Evolutionary conservation across 2,888 invertebrate genomes (phyloP).

Genomic region (Drosophila algonquin): DNA sequence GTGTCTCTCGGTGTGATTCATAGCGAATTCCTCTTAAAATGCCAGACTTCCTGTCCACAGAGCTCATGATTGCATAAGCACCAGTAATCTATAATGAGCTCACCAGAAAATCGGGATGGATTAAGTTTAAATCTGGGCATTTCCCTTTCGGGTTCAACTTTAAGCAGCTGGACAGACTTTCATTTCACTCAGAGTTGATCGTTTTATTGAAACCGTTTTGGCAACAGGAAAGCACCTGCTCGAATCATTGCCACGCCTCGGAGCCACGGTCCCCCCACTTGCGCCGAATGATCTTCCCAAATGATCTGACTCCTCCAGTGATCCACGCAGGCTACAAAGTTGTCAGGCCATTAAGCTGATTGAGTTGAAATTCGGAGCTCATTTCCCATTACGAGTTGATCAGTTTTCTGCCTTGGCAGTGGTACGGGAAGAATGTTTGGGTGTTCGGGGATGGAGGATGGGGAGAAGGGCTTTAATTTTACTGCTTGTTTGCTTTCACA

Average conservation of each 20-base stretch:
- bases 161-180: conserved; percentile 19
- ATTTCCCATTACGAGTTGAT: conserved; percentile 77
- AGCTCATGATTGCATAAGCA: background rate
- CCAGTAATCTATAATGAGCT: background rate
- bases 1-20: too few relatives aligned
- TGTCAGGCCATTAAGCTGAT: conserved; percentile 77
- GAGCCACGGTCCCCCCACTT: background rate
- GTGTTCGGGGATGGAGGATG: background rate
- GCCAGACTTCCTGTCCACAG: background rate
- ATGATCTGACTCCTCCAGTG: conserved; percentile 12
- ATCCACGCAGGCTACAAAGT: conserved; percentile 55
- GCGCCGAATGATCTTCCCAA: conserved; percentile 2
- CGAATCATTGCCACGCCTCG: conserved; percentile 9
- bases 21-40: too few relatives aligned
- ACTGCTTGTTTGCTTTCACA: conserved; percentile 81
- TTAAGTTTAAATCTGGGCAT: background rate
- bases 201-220: conserved; percentile 28
- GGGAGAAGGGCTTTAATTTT: conserved; percentile 60
- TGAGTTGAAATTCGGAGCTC: conserved; percentile 73
- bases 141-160: conserved; percentile 8
- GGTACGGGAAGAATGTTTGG: conserved; percentile 11
- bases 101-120: background rate
- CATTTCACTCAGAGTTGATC: conserved; percentile 32
- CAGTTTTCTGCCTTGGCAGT: conserved; percentile 48
- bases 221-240: conserved; percentile 35